Evolutionary conservation across 2,113 vertebrate genomes (phyloP).

Genomic region (Nesoenas mayeri): DNA sequence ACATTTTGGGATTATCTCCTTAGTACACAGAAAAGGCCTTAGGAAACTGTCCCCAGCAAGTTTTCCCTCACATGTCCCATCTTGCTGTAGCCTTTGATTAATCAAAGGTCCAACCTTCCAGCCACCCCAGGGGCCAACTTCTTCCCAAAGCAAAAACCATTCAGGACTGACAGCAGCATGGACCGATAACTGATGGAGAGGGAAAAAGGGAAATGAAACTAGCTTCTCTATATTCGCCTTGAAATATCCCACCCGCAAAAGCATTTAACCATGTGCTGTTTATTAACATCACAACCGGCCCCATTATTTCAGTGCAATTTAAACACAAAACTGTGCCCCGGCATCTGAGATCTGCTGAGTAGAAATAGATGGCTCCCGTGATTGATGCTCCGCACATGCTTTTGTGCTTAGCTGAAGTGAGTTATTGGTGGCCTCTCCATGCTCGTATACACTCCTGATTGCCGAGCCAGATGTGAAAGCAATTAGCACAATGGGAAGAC

Average conservation of each 20-base stretch:
- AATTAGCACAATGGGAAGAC: conserved; percentile 16
- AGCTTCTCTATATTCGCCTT: accelerated
- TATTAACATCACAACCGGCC: background rate
- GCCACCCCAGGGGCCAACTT: too few relatives aligned
- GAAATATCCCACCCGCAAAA: background rate
- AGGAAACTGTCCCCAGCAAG: accelerated
- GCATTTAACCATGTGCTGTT: background rate
- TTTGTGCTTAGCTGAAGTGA: background rate
- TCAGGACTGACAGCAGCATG: accelerated
- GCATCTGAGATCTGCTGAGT: background rate
- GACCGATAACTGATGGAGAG: background rate
- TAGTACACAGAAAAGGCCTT: background rate
- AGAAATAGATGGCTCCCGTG: background rate
- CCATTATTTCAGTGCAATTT: background rate
- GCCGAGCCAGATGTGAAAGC: conserved; percentile 57
- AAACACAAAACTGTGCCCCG: background rate
- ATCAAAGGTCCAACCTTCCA: background rate
- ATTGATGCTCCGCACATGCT: background rate
- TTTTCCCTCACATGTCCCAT: background rate
- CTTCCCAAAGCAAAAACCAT: background rate
- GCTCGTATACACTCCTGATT: background rate
- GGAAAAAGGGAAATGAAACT: background rate
- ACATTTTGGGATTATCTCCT: background rate
- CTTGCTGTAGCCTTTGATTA: background rate
- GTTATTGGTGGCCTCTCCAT: conserved; percentile 20